Evolutionary conservation across 2,888 invertebrate species (phyloP).

Genomic region (Mechanitis messenoides): DNA sequence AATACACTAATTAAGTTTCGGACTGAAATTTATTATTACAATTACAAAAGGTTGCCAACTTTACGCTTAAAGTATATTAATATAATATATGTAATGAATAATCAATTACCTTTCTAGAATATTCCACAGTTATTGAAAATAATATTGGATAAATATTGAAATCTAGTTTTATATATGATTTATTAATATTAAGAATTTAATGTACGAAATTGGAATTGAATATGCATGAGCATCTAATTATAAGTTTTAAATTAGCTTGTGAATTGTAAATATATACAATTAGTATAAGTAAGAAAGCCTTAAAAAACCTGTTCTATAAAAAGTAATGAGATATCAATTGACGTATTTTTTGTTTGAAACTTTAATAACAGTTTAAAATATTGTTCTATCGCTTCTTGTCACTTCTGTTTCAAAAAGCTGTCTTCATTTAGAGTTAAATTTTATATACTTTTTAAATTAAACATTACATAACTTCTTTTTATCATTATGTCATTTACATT

Average conservation of each 20-base stretch:
- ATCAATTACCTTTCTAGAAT: too few species aligned
- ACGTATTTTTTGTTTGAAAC: constrained; percentile 1
- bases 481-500: too few species aligned
- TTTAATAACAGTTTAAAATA: neutral
- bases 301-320: constrained; percentile 1
- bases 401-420: constrained; percentile 1
- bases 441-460: neutral
- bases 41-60: neutral
- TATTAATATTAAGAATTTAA: too few species aligned
- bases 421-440: neutral
- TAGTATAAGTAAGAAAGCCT: constrained; percentile 1
- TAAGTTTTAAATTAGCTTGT: neutral
- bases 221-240: neutral
- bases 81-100: too few species aligned
- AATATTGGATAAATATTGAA: too few species aligned
- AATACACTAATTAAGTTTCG: constrained; percentile 11
- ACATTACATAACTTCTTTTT: neutral
- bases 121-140: too few species aligned
- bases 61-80: neutral
- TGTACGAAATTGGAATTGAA: too few species aligned
- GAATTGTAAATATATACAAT: neutral
- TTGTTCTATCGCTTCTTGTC: neutral
- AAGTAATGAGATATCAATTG: constrained; percentile 2
- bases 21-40: neutral
- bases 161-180: too few species aligned